phyloP scores from a whole-genome alignment of 2,113 vertebrate genomes.

The Labeo catla region DNA sequence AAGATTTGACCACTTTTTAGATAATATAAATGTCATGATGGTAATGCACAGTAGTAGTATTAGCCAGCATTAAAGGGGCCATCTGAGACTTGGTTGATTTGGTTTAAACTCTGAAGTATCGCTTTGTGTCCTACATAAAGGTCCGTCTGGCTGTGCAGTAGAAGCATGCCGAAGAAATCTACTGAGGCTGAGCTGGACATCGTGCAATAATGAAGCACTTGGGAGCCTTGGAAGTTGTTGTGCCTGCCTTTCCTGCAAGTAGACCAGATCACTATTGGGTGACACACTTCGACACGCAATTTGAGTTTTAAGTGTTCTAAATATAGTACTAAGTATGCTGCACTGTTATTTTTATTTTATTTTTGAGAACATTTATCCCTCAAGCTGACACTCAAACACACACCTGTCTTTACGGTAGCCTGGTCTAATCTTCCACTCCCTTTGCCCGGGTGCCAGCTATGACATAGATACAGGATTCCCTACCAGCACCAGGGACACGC shows the following conservation, averaged over 20 bases:
- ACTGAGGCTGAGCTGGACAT: background rate
- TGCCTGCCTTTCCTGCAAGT: background rate
- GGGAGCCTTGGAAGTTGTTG: background rate
- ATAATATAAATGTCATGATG: background rate
- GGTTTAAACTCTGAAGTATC: background rate
- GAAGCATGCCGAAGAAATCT: constrained; percentile 6
- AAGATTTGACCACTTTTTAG: background rate
- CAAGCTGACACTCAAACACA: background rate
- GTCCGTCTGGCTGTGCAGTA: background rate
- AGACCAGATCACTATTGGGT: background rate
- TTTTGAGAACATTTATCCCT: background rate
- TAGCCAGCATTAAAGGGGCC: background rate
- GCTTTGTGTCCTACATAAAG: constrained; percentile 26
- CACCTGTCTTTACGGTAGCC: constrained; percentile 5
- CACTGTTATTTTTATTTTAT: background rate
- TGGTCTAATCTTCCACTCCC: constrained; percentile 14
- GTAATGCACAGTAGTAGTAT: constrained; percentile 12
- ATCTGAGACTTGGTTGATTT: constrained; percentile 21
- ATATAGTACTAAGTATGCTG: background rate
- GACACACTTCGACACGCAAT: background rate
- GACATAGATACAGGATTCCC: constrained; percentile 47
- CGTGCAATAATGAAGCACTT: background rate
- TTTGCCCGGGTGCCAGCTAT: constrained; percentile 34
- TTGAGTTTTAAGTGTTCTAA: background rate
- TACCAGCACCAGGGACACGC: constrained; percentile 50